phyloP scores from a whole-genome alignment of 1,140 invertebrate species.

The Brachionus paranguensis region DNA sequence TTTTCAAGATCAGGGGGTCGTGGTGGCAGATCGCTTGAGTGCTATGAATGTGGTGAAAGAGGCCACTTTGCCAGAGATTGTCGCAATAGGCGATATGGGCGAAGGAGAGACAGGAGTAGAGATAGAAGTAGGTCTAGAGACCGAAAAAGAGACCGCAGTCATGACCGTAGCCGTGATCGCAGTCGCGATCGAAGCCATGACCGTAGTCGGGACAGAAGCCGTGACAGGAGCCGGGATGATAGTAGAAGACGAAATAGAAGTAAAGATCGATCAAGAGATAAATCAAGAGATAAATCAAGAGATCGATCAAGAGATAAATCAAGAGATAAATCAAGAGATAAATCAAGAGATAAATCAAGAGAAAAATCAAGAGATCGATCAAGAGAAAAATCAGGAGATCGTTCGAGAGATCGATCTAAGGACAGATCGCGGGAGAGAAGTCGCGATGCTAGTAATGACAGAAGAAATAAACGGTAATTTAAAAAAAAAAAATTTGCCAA shows the following conservation, averaged over 20 bases:
- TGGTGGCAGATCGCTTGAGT: conserved; percentile 22
- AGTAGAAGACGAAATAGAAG: background rate
- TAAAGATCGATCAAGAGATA: background rate
- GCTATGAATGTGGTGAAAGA: conserved; percentile 34
- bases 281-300: background rate
- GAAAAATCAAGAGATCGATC: background rate
- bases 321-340: too few species aligned
- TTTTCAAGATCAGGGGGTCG: conserved; percentile 1
- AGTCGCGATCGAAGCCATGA: background rate
- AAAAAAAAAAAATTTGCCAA: background rate
- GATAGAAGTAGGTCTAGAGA: background rate
- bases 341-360: too few species aligned
- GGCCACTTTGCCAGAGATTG: conserved; percentile 39
- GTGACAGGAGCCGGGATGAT: background rate
- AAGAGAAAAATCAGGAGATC: background rate
- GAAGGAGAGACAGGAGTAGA: background rate
- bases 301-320: background rate
- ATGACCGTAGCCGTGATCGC: background rate
- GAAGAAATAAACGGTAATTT: background rate
- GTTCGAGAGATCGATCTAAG: background rate
- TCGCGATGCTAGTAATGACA: background rate
- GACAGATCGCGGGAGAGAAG: too few species aligned
- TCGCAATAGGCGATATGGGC: conserved; percentile 24
- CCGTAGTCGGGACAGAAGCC: background rate
- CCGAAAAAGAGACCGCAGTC: conserved; percentile 1